These are phyloP conservation scores for Plutomurus gul DNA, from an alignment of 1,140 invertebrate genomes.

Conservation along the genomic window DNA sequence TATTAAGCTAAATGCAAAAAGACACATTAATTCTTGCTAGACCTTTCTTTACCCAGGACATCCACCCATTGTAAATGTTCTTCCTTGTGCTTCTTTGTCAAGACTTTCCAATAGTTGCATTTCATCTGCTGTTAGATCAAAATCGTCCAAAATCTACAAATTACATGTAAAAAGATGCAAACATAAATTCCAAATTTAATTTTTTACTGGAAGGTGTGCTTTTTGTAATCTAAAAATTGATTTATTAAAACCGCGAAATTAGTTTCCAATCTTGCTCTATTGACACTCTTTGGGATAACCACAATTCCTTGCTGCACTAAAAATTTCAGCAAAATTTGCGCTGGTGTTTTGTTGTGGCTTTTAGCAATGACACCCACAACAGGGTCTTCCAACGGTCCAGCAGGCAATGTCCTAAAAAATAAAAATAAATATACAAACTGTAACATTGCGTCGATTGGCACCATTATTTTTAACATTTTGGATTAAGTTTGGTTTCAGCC, in stretches of 20 bases:
- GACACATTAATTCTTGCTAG: neutral
- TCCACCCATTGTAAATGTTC: neutral
- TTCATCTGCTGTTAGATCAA: constrained; percentile 62
- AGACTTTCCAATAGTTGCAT: constrained; percentile 60
- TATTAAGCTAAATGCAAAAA: neutral
- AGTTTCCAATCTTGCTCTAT: constrained; percentile 55
- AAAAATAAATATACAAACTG: neutral
- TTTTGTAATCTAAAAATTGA: neutral
- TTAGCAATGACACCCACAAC: constrained; percentile 56
- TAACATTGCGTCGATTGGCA: too few relatives aligned
- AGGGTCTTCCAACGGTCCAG: constrained; percentile 56
- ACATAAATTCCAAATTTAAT: neutral
- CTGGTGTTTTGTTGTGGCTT: constrained; percentile 56
- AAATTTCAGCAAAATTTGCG: constrained; percentile 59
- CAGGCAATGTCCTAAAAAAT: neutral
- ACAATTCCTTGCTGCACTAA: constrained; percentile 57
- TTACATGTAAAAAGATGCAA: neutral
- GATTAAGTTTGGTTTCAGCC: neutral
- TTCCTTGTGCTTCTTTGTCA: constrained; percentile 62
- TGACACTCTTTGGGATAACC: constrained; percentile 60
- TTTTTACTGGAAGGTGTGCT: neutral
- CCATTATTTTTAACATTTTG: neutral
- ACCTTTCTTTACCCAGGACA: neutral
- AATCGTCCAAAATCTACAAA: constrained; percentile 65
- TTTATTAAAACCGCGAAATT: constrained; percentile 55